Evolutionary conservation across 2,888 invertebrate genomes (phyloP).

Genomic region (Incurvaria masculella): DNA sequence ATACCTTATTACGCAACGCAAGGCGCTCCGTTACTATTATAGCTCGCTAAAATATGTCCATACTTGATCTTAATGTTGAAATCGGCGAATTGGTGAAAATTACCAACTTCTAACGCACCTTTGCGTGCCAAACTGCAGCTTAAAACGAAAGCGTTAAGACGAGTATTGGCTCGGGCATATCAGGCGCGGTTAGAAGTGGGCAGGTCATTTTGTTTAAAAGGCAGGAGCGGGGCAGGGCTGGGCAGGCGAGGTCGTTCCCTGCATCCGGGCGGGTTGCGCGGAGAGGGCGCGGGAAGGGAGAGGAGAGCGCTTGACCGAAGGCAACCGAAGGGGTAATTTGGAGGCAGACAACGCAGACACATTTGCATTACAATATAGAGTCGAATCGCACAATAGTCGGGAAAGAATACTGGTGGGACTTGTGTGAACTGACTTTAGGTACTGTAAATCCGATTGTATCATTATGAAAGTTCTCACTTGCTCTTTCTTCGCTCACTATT

Average conservation of each 20-base stretch:
- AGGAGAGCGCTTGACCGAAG: constrained; percentile 42
- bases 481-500: no score
- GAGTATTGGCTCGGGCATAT: neutral
- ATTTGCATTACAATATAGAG: constrained; percentile 52
- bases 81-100: neutral
- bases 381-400: no score
- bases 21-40: constrained; percentile 46
- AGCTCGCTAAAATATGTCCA: constrained; percentile 46
- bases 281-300: neutral
- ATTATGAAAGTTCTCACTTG: no score
- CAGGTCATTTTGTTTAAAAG: constrained; percentile 40
- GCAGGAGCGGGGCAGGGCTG: constrained; percentile 26
- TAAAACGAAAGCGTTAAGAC: neutral
- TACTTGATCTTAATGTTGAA: constrained; percentile 13
- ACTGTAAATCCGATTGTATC: no score
- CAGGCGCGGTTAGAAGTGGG: neutral
- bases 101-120: neutral
- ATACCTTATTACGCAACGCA: constrained; percentile 44
- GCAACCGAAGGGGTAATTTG: constrained; percentile 54
- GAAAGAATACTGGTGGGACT: no score
- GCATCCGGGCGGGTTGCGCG: constrained; percentile 2
- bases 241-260: constrained; percentile 37
- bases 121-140: neutral
- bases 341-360: constrained; percentile 49
- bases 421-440: no score